These are phyloP conservation scores for Sphaerophoria rueppellii DNA, from an alignment of 2,888 invertebrate species.

Conservation along the genomic window DNA sequence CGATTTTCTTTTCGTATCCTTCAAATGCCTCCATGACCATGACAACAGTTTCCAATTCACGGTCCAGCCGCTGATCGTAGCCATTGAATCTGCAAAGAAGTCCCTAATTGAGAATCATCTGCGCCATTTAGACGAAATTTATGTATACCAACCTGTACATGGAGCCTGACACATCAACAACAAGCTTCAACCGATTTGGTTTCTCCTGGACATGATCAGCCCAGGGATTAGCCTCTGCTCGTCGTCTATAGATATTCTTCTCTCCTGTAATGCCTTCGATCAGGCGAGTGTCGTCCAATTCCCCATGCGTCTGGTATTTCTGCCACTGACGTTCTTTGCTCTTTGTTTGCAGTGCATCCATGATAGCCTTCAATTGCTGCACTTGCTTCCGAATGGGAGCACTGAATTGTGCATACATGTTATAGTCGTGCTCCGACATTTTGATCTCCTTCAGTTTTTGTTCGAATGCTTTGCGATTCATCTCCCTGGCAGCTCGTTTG, in stretches of 20 bases:
- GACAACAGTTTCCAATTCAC: slow-evolving; percentile 94
- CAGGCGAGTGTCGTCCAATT: slow-evolving; percentile 96
- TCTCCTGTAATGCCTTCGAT: slow-evolving; percentile 98
- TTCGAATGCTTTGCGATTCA: slow-evolving; percentile 94
- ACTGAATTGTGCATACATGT: slow-evolving; percentile 92
- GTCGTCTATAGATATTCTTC: slow-evolving; percentile 92
- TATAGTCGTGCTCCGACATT: slow-evolving; percentile 97
- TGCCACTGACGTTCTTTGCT: slow-evolving; percentile 97
- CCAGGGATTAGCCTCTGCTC: slow-evolving; percentile 94
- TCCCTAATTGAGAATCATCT: slow-evolving; percentile 17
- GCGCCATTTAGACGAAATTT: not conserved
- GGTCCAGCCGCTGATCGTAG: slow-evolving; percentile 95
- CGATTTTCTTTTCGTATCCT: slow-evolving; percentile 93
- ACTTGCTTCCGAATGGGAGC: slow-evolving; percentile 90
- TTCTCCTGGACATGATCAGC: slow-evolving; percentile 92
- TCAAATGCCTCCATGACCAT: slow-evolving; percentile 95
- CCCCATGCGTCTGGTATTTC: slow-evolving; percentile 96
- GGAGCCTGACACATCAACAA: slow-evolving; percentile 97
- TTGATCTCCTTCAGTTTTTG: slow-evolving; percentile 94
- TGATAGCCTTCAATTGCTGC: slow-evolving; percentile 89
- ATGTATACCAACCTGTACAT: slow-evolving; percentile 90
- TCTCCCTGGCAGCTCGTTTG: slow-evolving; percentile 93
- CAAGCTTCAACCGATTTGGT: slow-evolving; percentile 92
- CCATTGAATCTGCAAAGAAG: slow-evolving; percentile 90
- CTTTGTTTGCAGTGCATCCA: slow-evolving; percentile 94